Conservation (phyloP, 2,113 vertebrate genomes). For the Maccullochella peelii region DNA sequence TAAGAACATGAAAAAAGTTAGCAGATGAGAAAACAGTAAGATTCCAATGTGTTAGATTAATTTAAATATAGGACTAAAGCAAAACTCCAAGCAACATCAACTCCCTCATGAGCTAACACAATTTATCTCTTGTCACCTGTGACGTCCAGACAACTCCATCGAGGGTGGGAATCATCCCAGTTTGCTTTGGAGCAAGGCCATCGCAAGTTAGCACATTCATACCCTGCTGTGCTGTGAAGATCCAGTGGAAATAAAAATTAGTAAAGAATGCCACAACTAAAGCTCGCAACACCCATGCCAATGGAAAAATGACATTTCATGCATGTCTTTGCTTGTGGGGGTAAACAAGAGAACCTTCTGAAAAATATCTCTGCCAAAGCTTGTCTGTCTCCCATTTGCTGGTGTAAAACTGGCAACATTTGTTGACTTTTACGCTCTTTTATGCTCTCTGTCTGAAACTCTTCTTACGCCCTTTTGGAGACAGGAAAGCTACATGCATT, state of each 20-base stretch:
- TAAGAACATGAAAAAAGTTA: background rate
- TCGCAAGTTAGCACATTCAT: background rate
- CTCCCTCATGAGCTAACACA: background rate
- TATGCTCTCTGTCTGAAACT: background rate
- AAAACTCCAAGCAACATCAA: background rate
- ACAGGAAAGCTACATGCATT: background rate
- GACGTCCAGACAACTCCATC: background rate
- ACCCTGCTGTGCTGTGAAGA: background rate
- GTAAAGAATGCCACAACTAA: background rate
- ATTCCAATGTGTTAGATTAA: background rate
- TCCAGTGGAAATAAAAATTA: background rate
- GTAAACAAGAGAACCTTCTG: background rate
- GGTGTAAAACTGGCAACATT: background rate
- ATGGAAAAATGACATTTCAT: background rate
- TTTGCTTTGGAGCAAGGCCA: background rate
- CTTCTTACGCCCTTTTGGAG: background rate
- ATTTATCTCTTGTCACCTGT: background rate
- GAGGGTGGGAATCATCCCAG: background rate
- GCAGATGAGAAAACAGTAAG: background rate
- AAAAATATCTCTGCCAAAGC: background rate
- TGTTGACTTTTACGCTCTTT: background rate
- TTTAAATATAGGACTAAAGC: conserved; percentile 6
- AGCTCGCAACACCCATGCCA: background rate
- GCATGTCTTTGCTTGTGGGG: background rate
- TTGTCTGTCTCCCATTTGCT: background rate